Conservation (phyloP, 2,888 invertebrate genomes). For the Ectemnius continuus region DNA sequence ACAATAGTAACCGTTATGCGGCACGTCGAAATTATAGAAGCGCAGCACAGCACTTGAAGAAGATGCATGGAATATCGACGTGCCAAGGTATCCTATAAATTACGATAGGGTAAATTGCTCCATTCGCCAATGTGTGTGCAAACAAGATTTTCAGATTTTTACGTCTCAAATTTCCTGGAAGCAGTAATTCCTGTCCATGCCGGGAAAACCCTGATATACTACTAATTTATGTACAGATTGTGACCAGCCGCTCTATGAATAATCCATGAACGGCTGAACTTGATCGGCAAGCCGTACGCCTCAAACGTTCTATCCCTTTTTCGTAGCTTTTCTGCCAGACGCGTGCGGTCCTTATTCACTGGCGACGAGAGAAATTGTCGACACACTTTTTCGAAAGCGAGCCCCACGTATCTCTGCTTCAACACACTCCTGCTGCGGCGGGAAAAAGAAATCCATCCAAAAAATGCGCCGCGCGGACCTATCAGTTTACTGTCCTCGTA, state of each 20-base stretch:
- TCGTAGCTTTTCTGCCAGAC: not conserved
- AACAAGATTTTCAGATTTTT: not conserved
- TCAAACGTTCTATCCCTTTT: not conserved
- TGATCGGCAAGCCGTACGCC: not conserved
- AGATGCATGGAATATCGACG: conserved; percentile 23
- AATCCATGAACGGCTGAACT: conserved; percentile 6
- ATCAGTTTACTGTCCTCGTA: too few relatives aligned
- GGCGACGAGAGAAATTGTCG: too few relatives aligned
- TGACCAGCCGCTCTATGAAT: conserved; percentile 2
- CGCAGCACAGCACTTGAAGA: conserved; percentile 41
- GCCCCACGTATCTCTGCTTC: too few relatives aligned
- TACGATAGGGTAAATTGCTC: too few relatives aligned
- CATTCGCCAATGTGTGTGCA: not conserved
- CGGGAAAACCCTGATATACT: not conserved
- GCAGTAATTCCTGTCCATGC: not conserved
- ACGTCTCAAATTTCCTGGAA: not conserved
- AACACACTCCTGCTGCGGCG: too few relatives aligned
- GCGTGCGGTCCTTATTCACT: too few relatives aligned
- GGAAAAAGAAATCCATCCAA: too few relatives aligned
- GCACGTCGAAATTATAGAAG: conserved; percentile 49
- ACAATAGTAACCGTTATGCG: conserved; percentile 60
- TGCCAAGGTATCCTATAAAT: too few relatives aligned
- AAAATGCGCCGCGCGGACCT: too few relatives aligned
- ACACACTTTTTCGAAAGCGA: too few relatives aligned
- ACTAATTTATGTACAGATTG: not conserved